These are phyloP conservation scores for Mesochorus sp. DNA, from an alignment of 2,888 invertebrate species.

Conservation along the genomic window DNA sequence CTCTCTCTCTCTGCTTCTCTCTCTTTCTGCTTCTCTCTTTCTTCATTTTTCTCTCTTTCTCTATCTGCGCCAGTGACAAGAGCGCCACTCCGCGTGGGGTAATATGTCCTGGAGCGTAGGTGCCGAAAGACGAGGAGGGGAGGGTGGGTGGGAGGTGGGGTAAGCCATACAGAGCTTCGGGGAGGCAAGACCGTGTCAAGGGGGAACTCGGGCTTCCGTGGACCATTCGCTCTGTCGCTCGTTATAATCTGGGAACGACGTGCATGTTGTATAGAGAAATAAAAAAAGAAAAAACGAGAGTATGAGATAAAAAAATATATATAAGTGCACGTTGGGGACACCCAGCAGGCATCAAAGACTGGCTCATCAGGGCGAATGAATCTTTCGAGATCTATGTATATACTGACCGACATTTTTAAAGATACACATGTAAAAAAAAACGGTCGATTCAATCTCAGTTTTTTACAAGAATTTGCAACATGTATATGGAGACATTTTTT, in stretches of 20 bases:
- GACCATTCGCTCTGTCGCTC: slow-evolving; percentile 58
- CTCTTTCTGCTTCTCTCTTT: slow-evolving; percentile 6
- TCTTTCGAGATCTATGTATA: slow-evolving; percentile 1
- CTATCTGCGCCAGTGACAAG: slow-evolving; percentile 25
- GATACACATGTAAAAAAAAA: not conserved
- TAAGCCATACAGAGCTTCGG: slow-evolving; percentile 52
- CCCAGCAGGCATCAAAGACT: not conserved
- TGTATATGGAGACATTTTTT: no score
- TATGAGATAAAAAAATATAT: slow-evolving; percentile 9
- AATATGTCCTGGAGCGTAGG: slow-evolving; percentile 45
- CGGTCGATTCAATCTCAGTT: no score
- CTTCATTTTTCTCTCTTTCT: not conserved
- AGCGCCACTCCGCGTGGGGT: slow-evolving; percentile 52
- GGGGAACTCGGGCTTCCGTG: slow-evolving; percentile 52
- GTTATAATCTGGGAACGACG: slow-evolving; percentile 47
- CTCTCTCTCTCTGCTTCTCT: slow-evolving; percentile 30
- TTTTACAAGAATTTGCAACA: not conserved
- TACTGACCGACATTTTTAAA: slow-evolving; percentile 43
- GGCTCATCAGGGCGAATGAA: not conserved
- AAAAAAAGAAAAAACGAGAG: not conserved
- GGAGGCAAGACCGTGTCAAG: slow-evolving; percentile 68
- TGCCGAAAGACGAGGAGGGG: slow-evolving; percentile 18
- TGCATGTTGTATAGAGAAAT: not conserved
- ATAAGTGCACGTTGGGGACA: slow-evolving; percentile 23
- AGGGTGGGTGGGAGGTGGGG: not conserved